phyloP scores from a whole-genome alignment of 2,113 vertebrate species.

The Origma solitaria region DNA sequence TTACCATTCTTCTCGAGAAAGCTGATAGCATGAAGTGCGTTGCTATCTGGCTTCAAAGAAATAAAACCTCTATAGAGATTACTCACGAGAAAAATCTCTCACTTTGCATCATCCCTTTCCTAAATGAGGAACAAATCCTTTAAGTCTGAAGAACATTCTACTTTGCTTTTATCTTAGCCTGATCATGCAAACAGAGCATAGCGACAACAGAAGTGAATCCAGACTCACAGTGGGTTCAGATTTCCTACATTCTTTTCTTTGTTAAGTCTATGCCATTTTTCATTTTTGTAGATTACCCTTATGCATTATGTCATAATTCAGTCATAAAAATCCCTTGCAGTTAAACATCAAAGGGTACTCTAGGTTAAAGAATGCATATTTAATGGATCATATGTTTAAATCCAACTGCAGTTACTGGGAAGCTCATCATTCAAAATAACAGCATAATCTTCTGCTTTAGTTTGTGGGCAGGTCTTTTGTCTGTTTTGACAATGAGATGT shows the following conservation, averaged over 20 bases:
- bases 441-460: not conserved
- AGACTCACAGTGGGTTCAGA: not conserved
- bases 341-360: not conserved
- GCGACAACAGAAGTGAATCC: not conserved
- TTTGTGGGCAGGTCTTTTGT: not conserved
- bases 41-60: not conserved
- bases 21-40: not conserved
- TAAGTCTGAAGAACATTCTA: not conserved
- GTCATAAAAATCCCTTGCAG: not conserved
- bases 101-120: not conserved
- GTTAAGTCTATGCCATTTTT: not conserved
- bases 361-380: not conserved
- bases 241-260: conserved; percentile 11
- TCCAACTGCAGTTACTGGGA: not conserved
- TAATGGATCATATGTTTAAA: not conserved
- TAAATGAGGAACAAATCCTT: not conserved
- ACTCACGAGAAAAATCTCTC: not conserved
- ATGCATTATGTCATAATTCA: not conserved
- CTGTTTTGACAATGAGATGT: not conserved
- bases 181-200: not conserved
- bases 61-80: not conserved
- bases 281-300: not conserved
- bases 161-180: not conserved
- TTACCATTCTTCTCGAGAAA: not conserved
- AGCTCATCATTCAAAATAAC: not conserved